Evolutionary conservation across 2,888 invertebrate species (phyloP), one percentile per base, ranked within the genome.

Genomic region (Busseola fusca): DNA sequence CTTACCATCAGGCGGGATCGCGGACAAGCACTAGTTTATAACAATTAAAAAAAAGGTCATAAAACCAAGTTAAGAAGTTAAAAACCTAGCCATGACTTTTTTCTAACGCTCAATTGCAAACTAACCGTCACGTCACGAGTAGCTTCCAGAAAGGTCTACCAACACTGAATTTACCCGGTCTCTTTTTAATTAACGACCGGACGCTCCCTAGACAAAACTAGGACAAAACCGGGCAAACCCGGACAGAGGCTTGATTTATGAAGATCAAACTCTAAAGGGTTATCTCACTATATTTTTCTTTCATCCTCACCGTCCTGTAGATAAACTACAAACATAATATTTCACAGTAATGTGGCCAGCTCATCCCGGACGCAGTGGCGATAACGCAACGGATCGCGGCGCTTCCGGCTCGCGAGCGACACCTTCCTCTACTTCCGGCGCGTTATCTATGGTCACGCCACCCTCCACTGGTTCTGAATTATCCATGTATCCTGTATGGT

Each of bases 371-470:
- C 64, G 79, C 71, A 74, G 60, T 58, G 63, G 75, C 82, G 91
- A 91, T 91, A 90, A 87, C 87, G 88, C 87, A 87, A 74, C 84
- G 87, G 86, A 86, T 85, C 86, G 84, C 70, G 74, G 71, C 80
- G 76, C 86, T 72, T 89, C 91, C 90, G 88, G 86, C 72, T 78
- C 77, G 84, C 83, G 72, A 78, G 85, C 86, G 87, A 87, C 89
- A 88, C 88, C 88, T 90, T 87, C 88, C 87, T 84, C 86, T 84
- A 83, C 86, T 83, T 89, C 89, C 90, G 85, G 80, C 71, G 40
- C 73, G 84, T 83, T 89, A 89, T 88, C 87, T 88, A 85, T 80
- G 86, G 82, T 77, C 79, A 74, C 79, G 76, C 72, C 76, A 81
- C 77, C 83, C 83, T 79, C 78, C 67, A 72, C 67, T 78, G 75